Evolutionary conservation across 2,797 vertebrate genomes (phyloP), one percentile per base, ranked within the genome.

Genomic region (Xyrichtys novacula): DNA sequence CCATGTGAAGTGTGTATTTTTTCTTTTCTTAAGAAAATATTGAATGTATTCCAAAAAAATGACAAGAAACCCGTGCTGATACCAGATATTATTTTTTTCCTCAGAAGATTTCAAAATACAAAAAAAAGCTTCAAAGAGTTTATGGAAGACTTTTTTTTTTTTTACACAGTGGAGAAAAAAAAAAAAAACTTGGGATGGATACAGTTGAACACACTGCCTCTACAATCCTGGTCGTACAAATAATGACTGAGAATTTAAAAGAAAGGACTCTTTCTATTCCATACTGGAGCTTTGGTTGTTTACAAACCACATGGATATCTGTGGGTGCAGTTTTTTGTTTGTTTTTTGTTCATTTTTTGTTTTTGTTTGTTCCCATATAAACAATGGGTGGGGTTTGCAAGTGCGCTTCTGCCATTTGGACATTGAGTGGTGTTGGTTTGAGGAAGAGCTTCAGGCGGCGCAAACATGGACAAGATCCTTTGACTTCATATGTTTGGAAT

Each of bases 21-120:
- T 84, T 93, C 91, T 65, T 93, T 93, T 91, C 80, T 92, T 91
- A 88, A 91, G 87, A 94, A 94, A 94, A 92, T 82, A 87, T 93
- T 95, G 93, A 95, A 95, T 95, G 92, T 95, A 94, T 95, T 94
- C 93, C 91, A 93, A 94, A 93, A 93, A 93, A 92, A 91, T 73
- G 76, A 90, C 86, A 90, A 90, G 85, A 89, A 90, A 92, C 79
- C 81, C 83, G 74, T 91, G 88, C 87, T 92, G 91, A 94, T 91
- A 91, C 78, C 83, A 85, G 90, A 89, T 87, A 82, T 86, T 63
- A 22, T 88, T 88, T 66, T 86, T 91, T 89, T 90, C 86, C 88
- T 88, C 89, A 84, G 88, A 92, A 92, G 88, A 91, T 92, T 92
- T 89, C 78, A 93, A 92, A 85, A 74, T 72, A 80, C 72, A 86